These are phyloP conservation scores for Casuarius casuarius DNA, from an alignment of 2,113 vertebrate species.

Conservation along the genomic window DNA sequence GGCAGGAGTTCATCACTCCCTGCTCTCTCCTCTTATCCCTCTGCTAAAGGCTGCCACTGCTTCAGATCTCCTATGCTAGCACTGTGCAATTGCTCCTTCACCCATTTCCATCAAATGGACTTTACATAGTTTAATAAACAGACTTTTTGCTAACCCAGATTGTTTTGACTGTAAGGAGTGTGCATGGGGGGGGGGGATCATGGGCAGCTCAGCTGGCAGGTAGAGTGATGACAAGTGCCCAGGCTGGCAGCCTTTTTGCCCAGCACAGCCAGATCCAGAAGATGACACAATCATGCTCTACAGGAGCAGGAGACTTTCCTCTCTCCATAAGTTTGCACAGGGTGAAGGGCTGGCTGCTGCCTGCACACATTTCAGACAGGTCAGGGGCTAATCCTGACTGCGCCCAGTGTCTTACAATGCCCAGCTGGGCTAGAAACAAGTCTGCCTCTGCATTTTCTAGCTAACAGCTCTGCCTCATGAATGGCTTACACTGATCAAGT, in stretches of 20 bases:
- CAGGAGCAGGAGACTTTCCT: no score
- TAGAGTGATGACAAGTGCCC: background rate
- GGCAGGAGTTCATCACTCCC: background rate
- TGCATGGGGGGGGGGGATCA: no score
- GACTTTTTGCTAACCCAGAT: background rate
- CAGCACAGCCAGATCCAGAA: no score
- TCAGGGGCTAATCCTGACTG: no score
- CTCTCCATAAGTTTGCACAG: background rate
- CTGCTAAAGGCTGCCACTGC: background rate
- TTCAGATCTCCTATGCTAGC: background rate
- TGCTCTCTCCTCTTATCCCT: background rate
- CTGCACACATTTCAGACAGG: no score
- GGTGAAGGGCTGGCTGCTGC: background rate
- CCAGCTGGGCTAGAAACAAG: background rate
- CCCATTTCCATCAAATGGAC: background rate
- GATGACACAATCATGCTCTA: no score
- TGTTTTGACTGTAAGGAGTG: background rate
- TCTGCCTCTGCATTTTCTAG: background rate
- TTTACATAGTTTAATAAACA: background rate
- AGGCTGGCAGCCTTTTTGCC: no score
- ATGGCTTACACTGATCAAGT: background rate
- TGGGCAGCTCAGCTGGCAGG: no score
- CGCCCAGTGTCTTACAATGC: no score
- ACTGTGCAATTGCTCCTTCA: background rate
- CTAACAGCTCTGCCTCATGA: background rate